A percentile compares a stretch with the other conserved stretches of the same genome.
Evolutionary conservation across 2,888 invertebrate genomes (phyloP).

Genomic region (Chaetogeoica ovagalla): DNA sequence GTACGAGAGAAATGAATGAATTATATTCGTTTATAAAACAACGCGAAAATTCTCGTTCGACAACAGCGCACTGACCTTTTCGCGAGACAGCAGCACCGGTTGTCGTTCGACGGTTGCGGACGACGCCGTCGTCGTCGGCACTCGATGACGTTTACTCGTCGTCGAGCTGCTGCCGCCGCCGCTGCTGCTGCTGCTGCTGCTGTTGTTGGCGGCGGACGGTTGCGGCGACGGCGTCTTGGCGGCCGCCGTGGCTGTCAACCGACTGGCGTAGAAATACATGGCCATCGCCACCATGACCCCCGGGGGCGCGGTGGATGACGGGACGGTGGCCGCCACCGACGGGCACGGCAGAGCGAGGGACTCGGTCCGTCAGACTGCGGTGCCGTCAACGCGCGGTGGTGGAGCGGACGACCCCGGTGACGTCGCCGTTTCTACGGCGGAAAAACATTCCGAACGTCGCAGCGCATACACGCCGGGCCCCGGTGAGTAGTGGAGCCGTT

Average conservation of each 20-base stretch:
- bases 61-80: constrained; percentile 54
- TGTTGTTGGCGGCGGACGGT: neutral
- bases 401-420: too few relatives aligned
- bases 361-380: neutral
- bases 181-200: constrained; percentile 59
- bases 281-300: constrained; percentile 59
- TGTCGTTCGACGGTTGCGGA: constrained; percentile 17
- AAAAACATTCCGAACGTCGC: too few relatives aligned
- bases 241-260: constrained; percentile 66
- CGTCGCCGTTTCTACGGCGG: too few relatives aligned
- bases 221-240: constrained; percentile 57
- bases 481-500: too few relatives aligned
- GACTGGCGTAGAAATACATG: constrained; percentile 74
- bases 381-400: neutral
- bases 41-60: too few relatives aligned
- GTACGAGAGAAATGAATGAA: too few relatives aligned
- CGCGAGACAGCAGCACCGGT: constrained; percentile 42
- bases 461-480: too few relatives aligned
- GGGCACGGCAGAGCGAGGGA: neutral
- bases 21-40: too few relatives aligned
- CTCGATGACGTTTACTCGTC: constrained; percentile 8
- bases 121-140: constrained; percentile 58
- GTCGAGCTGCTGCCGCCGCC: too few relatives aligned
- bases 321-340: constrained; percentile 18
- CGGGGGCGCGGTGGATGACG: neutral